Conservation (phyloP, 2,888 invertebrate species). For the Phlogophora meticulosa region DNA sequence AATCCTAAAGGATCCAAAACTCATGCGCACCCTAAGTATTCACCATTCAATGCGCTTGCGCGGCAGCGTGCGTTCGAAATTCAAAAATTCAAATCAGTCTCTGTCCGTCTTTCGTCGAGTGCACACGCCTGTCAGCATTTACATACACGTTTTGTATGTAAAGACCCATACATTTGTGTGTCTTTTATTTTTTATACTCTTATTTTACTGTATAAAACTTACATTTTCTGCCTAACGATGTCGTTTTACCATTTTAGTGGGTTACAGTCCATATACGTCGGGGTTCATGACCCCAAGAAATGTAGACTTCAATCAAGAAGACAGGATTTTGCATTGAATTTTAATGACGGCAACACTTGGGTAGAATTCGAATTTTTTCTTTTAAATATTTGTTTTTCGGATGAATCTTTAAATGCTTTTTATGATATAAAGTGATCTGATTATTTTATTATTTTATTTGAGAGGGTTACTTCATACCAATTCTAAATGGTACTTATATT, state of each 20-base stretch:
- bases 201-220: constrained; percentile 79
- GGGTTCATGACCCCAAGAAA: constrained; percentile 65
- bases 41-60: constrained; percentile 86
- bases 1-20: constrained; percentile 28
- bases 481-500: no score
- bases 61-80: constrained; percentile 74
- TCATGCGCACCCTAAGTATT: constrained; percentile 76
- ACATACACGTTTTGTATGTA: constrained; percentile 80
- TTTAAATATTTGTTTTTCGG: constrained; percentile 28
- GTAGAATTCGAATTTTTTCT: constrained; percentile 39
- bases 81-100: constrained; percentile 90
- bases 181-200: constrained; percentile 63
- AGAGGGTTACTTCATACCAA: no score
- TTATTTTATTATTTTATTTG: neutral
- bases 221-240: constrained; percentile 84
- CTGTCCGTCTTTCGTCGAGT: constrained; percentile 77
- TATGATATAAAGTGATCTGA: neutral
- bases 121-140: constrained; percentile 83
- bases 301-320: constrained; percentile 67
- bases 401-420: neutral
- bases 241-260: constrained; percentile 79
- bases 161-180: constrained; percentile 75
- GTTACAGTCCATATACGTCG: constrained; percentile 63
- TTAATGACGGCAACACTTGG: constrained; percentile 66
- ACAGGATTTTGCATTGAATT: constrained; percentile 60